Evolutionary conservation across 2,113 vertebrate genomes (phyloP).

Genomic region (Antechinus stuartii): DNA sequence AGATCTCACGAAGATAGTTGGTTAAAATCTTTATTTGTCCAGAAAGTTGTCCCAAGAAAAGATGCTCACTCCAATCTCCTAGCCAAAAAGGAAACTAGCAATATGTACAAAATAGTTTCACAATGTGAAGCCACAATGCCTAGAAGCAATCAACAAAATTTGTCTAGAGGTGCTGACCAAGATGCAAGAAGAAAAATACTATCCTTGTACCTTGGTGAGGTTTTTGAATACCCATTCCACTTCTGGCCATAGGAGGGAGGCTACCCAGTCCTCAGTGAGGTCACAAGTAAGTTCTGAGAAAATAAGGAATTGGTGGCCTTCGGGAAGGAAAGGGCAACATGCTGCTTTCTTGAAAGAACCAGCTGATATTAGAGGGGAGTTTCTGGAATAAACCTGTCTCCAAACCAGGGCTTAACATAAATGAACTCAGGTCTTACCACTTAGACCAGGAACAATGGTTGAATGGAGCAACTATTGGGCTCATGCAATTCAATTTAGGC

Average conservation of each 20-base stretch:
- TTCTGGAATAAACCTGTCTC: conserved; percentile 97
- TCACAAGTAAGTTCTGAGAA: too few relatives aligned
- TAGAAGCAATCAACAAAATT: conserved; percentile 96
- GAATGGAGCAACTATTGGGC: conserved; percentile 99
- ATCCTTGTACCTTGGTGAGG: too few relatives aligned
- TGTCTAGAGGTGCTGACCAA: conserved; percentile 73
- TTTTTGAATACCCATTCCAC: too few relatives aligned
- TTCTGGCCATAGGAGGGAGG: too few relatives aligned
- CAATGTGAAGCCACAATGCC: conserved; percentile 98
- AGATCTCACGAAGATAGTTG: conserved; percentile 93
- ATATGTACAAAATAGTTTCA: conserved; percentile 99
- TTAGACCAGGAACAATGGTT: conserved; percentile 98
- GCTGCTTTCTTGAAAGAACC: conserved; percentile 96
- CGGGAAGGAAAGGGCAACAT: conserved; percentile 93
- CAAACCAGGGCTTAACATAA: conserved; percentile 94
- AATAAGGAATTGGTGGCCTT: conserved; percentile 91
- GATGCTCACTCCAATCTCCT: conserved; percentile 98
- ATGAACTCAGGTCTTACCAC: conserved; percentile 96
- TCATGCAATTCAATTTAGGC: conserved; percentile 94
- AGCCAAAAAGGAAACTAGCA: conserved; percentile 96
- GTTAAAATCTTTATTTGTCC: conserved; percentile 96
- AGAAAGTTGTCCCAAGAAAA: conserved; percentile 97
- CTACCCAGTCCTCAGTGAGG: too few relatives aligned
- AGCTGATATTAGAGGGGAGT: conserved; percentile 96
- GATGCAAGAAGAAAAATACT: too few relatives aligned